A percentile compares a stretch with the other conserved stretches of the same genome.
These are phyloP conservation scores for Blomia tropicalis DNA, from an alignment of 2,888 invertebrate genomes.

Conservation along the genomic window DNA sequence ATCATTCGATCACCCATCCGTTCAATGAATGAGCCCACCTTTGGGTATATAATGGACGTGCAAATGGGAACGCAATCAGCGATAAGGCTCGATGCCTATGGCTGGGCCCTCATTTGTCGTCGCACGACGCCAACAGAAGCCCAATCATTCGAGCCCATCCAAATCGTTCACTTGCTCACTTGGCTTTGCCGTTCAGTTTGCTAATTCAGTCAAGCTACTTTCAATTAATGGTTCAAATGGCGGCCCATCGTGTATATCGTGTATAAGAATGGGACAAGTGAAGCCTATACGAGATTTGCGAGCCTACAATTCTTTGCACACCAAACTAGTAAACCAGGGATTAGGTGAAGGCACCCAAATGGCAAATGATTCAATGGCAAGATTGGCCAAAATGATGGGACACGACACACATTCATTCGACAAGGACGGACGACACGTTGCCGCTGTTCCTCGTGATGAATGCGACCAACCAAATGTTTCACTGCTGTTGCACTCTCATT, in stretches of 20 bases:
- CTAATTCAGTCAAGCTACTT: background rate
- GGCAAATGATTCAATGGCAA: constrained; percentile 8
- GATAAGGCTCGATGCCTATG: background rate
- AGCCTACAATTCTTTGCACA: constrained; percentile 4
- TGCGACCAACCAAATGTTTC: background rate
- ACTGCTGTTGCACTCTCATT: background rate
- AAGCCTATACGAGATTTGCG: background rate
- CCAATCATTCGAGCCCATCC: background rate
- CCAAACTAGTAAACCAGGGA: background rate
- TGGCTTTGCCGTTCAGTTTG: too few relatives aligned
- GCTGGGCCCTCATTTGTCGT: too few relatives aligned
- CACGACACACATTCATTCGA: too few relatives aligned
- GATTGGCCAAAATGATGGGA: background rate
- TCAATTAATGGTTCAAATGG: background rate
- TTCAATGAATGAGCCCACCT: background rate
- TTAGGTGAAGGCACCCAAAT: background rate
- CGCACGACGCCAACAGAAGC: too few relatives aligned
- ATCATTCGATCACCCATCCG: background rate
- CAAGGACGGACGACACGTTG: background rate
- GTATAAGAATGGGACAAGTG: constrained; percentile 10
- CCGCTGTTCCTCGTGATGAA: background rate
- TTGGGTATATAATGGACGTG: too few relatives aligned
- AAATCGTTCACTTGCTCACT: background rate
- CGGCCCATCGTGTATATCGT: too few relatives aligned
- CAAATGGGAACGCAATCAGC: background rate